Evolutionary conservation across 2,888 invertebrate species (phyloP), one percentile per base, ranked within the genome.

Genomic region (Onthophagus sagittarius): DNA sequence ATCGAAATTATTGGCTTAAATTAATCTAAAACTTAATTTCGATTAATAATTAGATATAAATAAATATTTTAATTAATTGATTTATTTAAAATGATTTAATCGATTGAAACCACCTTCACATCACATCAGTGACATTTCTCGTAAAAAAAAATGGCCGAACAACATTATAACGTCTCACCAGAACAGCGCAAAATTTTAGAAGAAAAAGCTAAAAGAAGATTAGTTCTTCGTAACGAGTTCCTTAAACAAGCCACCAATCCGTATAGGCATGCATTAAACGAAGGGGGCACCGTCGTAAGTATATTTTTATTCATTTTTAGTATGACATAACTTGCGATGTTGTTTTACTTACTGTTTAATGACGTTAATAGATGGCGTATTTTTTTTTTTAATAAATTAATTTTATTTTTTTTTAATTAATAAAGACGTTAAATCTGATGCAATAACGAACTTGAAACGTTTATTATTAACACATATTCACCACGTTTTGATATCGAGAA

Each of bases 221-320:
- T 87, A 71, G 85, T 84, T 62, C 83, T 93, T 77, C 88, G 95
- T 76, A 86, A 88, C n/a, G 90, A 94, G 81, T 96, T 91, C 83
- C 82, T 92, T 15, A 93, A 92, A 84, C 89, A 92, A 80, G 84
- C 86, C 31, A 87, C 90, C 0, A 92, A 94, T 84, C 96, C 96
- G 1, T 89, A 89, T 82, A 88, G 89, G 80, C 90, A 92, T 86
- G 90, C 89, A 11, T 85, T 87, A 0, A 87, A 87, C 11, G 90
- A 91, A 84, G 90, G 91, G 79, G 93, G 93, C 69, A 87, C 88
- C 83, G 87, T 93, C 83, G 94, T 94, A 88, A 88, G 92, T 90
- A 62, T 9, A 63, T 62, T 62, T 15, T 69, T 13, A 11, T 39
- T 69, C 15, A 70, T 14, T 31, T 33, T 15, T 70, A 2, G 13